phyloP scores from a whole-genome alignment of 2,797 vertebrate genomes.

The Sandelia bainsii region DNA sequence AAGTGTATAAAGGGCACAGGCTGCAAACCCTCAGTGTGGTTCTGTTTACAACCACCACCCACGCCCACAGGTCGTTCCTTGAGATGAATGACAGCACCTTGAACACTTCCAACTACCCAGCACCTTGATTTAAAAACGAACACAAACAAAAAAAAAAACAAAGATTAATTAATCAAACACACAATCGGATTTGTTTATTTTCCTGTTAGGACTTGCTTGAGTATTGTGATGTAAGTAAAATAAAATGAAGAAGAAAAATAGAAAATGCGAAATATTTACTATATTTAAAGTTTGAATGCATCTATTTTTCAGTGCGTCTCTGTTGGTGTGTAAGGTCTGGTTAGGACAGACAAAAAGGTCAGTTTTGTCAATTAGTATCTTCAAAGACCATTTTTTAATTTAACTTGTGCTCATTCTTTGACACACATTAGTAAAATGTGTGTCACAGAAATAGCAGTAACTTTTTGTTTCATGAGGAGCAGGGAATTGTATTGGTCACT shows the following conservation, averaged over 20 bases:
- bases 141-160: neutral
- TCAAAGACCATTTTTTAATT: constrained; percentile 64
- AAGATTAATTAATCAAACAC: constrained; percentile 51
- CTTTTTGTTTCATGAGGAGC: constrained; percentile 4
- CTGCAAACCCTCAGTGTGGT: constrained; percentile 29
- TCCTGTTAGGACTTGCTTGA: constrained; percentile 69
- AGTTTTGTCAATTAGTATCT: constrained; percentile 60
- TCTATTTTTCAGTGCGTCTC: constrained; percentile 76
- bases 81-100: constrained; percentile 61
- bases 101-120: constrained; percentile 53
- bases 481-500: constrained; percentile 30
- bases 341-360: constrained; percentile 44
- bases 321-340: constrained; percentile 48
- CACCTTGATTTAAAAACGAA: constrained; percentile 65
- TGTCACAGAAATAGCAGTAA: constrained; percentile 47
- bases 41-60: constrained; percentile 20
- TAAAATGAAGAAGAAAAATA: constrained; percentile 41
- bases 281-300: constrained; percentile 77
- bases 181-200: constrained; percentile 71
- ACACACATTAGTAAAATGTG: constrained; percentile 25
- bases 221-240: constrained; percentile 69
- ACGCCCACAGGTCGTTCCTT: constrained; percentile 45
- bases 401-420: constrained; percentile 54
- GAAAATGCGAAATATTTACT: constrained; percentile 68
- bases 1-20: constrained; percentile 17